Conservation (phyloP, 2,888 invertebrate species). For the Scrobipalpa atriplicella region DNA sequence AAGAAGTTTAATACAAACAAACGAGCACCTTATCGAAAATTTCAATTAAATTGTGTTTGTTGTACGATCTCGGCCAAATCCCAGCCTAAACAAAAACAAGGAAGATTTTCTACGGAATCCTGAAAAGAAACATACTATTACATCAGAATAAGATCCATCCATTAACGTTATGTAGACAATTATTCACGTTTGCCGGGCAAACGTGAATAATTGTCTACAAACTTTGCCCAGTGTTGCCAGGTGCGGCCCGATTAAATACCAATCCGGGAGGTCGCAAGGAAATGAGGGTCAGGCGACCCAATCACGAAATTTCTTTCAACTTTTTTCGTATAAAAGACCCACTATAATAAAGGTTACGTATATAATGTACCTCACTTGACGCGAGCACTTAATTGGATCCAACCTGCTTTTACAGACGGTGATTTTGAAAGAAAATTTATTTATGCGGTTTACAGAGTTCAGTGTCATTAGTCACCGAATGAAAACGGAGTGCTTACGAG, state of each 20-base stretch:
- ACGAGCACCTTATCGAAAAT: no score
- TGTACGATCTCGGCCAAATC: no score
- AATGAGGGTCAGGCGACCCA: slow-evolving; percentile 37
- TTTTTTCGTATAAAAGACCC: slow-evolving; percentile 33
- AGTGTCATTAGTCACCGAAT: neutral
- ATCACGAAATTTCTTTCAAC: slow-evolving; percentile 28
- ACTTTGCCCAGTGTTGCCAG: slow-evolving; percentile 39
- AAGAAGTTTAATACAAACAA: no score
- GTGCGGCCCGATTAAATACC: slow-evolving; percentile 46
- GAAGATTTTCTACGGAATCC: no score
- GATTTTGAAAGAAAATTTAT: neutral
- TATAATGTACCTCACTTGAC: slow-evolving; percentile 14
- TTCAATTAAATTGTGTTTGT: no score
- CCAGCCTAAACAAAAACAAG: no score
- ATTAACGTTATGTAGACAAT: neutral
- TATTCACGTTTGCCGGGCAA: neutral
- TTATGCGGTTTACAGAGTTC: neutral
- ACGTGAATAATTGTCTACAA: no score
- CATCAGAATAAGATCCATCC: no score
- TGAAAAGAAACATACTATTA: no score
- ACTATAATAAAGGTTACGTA: slow-evolving; percentile 31
- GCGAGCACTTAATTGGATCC: slow-evolving; percentile 11
- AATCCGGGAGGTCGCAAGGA: slow-evolving; percentile 43
- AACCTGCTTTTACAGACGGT: neutral
- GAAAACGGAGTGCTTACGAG: neutral